A percentile compares a stretch with the other conserved stretches of the same genome.
These are phyloP conservation scores for Polypedilum vanderplanki DNA, from an alignment of 1,140 invertebrate species.

Conservation along the genomic window DNA sequence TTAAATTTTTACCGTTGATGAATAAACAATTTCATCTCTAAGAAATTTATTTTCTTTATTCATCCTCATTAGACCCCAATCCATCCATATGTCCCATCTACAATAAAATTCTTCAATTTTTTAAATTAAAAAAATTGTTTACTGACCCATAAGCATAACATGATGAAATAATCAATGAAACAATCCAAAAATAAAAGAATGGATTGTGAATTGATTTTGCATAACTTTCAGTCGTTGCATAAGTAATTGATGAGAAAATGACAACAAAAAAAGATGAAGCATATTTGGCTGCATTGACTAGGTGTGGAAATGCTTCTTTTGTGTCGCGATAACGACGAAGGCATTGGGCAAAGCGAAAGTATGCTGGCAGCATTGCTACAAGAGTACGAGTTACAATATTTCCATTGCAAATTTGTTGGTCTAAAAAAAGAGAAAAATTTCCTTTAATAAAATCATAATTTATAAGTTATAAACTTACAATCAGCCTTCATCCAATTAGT, in stretches of 20 bases:
- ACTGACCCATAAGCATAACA: slow-evolving; percentile 62
- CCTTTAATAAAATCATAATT: not conserved
- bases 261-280: slow-evolving; percentile 44
- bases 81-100: slow-evolving; percentile 93
- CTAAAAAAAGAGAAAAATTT: slow-evolving; percentile 37
- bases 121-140: not conserved
- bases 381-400: slow-evolving; percentile 62
- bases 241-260: slow-evolving; percentile 42
- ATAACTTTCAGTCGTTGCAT: slow-evolving; percentile 48
- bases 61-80: slow-evolving; percentile 91
- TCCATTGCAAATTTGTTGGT: slow-evolving; percentile 53
- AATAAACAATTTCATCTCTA: slow-evolving; percentile 72
- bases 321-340: slow-evolving; percentile 86
- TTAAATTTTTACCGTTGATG: slow-evolving; percentile 51
- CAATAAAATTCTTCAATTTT: not conserved
- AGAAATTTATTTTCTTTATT: slow-evolving; percentile 72
- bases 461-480: slow-evolving; percentile 42
- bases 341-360: slow-evolving; percentile 97
- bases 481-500: slow-evolving; percentile 58
- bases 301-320: slow-evolving; percentile 85
- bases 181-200: slow-evolving; percentile 75
- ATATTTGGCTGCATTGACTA: slow-evolving; percentile 74
- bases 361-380: slow-evolving; percentile 87
- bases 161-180: slow-evolving; percentile 69
- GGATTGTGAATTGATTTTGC: slow-evolving; percentile 59